phyloP scores from a whole-genome alignment of 2,113 vertebrate species.

The Antechinus stuartii region DNA sequence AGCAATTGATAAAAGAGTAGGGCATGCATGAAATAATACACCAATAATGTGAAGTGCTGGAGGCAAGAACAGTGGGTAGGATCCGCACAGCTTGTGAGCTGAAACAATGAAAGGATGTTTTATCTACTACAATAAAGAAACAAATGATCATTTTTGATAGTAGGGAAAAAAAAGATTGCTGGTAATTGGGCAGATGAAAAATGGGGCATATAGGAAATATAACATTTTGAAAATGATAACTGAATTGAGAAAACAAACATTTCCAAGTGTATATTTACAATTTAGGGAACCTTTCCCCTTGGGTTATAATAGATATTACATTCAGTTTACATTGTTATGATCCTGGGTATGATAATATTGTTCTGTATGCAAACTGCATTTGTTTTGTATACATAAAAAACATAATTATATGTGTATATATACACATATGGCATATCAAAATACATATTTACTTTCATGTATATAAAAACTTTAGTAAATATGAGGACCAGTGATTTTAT shows the following conservation, averaged over 20 bases:
- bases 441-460: neutral
- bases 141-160: conserved; percentile 92
- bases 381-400: neutral
- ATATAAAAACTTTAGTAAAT: neutral
- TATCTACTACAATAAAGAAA: conserved; percentile 95
- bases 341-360: conserved; percentile 4
- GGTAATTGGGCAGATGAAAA: conserved; percentile 93
- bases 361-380: conserved; percentile 24
- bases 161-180: conserved; percentile 84
- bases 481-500: neutral
- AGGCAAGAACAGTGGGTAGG: conserved; percentile 95
- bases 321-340: conserved; percentile 42
- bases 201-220: conserved; percentile 84
- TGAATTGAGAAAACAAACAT: conserved; percentile 85
- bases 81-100: conserved; percentile 90
- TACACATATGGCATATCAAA: conserved; percentile 27
- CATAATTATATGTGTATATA: neutral
- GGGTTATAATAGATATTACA: conserved; percentile 62
- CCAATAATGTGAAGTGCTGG: conserved; percentile 95
- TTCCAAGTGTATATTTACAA: conserved; percentile 81
- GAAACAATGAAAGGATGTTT: conserved; percentile 93
- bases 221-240: conserved; percentile 81
- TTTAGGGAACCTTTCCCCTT: conserved; percentile 73
- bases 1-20: conserved; percentile 97
- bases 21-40: conserved; percentile 98